These are phyloP conservation scores for Lepidocyrtinus sp. DNA, from an alignment of 2,888 invertebrate genomes.

Conservation along the genomic window DNA sequence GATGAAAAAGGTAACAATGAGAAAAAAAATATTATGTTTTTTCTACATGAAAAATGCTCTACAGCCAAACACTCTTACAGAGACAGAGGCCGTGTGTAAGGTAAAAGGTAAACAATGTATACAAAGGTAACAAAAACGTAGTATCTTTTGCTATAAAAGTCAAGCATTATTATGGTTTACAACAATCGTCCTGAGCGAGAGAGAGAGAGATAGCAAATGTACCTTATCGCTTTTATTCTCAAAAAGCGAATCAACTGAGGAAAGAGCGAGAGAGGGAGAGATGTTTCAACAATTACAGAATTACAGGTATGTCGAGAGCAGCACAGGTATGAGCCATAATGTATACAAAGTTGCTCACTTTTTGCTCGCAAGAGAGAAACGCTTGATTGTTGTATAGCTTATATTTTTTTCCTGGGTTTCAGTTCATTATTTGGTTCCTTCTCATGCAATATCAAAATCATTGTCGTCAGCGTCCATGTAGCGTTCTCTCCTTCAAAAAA, in stretches of 20 bases:
- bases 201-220: background rate
- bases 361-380: background rate
- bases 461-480: too few relatives aligned
- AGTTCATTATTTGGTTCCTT: slow-evolving; percentile 11
- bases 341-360: background rate
- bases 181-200: slow-evolving; percentile 14
- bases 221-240: background rate
- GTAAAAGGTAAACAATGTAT: slow-evolving; percentile 7
- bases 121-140: background rate
- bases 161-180: slow-evolving; percentile 6
- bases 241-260: slow-evolving; percentile 14
- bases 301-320: too few relatives aligned
- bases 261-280: background rate
- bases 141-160: background rate
- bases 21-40: slow-evolving; percentile 13
- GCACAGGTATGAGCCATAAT: background rate
- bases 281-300: background rate
- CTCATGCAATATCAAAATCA: too few relatives aligned
- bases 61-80: background rate
- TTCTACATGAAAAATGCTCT: background rate
- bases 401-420: background rate
- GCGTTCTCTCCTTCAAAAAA: too few relatives aligned
- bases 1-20: background rate
- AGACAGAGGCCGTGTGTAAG: slow-evolving; percentile 6
- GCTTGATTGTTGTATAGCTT: slow-evolving; percentile 2